Percentiles rank a stretch among this genome's conserved stretches.
Conservation (phyloP, 92 coral and sea anemone genomes). For the Palythoa caribaeorum region DNA sequence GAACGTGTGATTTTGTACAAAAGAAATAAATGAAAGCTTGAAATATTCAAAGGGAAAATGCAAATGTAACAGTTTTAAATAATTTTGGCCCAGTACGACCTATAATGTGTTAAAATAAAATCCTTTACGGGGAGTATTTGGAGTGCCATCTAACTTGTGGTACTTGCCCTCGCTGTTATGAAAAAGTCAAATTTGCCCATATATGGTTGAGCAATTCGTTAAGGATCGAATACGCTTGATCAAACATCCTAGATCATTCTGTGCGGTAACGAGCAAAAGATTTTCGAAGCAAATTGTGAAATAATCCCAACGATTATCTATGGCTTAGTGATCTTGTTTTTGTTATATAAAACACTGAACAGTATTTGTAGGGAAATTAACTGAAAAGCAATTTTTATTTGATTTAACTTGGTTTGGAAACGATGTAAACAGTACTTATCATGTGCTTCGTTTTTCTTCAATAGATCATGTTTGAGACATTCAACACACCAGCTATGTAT, state of each 20-base stretch:
- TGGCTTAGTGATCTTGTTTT: neutral
- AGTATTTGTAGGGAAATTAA: neutral
- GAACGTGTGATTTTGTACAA: no score
- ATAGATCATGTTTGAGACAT: slow-evolving; percentile 94
- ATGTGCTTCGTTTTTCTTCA: neutral
- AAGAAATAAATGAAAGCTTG: no score
- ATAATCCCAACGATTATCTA: neutral
- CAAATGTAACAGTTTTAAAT: neutral
- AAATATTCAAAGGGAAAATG: neutral
- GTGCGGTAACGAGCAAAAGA: neutral
- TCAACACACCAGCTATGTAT: slow-evolving; percentile 90
- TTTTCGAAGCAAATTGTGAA: neutral
- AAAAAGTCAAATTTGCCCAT: slow-evolving; percentile 9
- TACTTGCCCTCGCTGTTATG: neutral
- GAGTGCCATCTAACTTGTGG: neutral
- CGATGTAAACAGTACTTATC: neutral
- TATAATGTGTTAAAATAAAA: neutral
- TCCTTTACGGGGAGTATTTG: neutral
- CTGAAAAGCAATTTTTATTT: neutral
- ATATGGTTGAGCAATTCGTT: slow-evolving; percentile 20
- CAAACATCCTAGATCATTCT: neutral
- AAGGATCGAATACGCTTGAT: neutral
- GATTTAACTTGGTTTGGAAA: neutral
- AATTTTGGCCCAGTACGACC: neutral
- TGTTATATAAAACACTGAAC: neutral